Conservation (phyloP, 2,113 vertebrate species). For the Cebidichthys violaceus region DNA sequence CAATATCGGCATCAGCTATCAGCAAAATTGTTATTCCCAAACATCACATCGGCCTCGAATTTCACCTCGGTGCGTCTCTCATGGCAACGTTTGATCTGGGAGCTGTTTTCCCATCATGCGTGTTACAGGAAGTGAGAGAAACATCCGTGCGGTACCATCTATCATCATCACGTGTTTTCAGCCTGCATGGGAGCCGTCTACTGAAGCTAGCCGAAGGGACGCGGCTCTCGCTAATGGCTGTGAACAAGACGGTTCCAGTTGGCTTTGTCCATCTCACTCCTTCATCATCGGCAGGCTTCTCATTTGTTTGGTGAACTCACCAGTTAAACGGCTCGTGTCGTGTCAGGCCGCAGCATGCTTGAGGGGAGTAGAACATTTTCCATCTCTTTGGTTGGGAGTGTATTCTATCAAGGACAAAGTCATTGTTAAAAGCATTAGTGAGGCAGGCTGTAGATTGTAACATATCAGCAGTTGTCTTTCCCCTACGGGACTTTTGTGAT, state of each 20-base stretch:
- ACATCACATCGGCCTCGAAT: background rate
- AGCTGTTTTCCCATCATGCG: conserved; percentile 15
- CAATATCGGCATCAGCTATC: background rate
- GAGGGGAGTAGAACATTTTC: conserved; percentile 50
- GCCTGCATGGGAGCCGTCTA: background rate
- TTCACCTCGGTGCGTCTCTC: background rate
- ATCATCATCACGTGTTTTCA: conserved; percentile 38
- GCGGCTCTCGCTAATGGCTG: conserved; percentile 48
- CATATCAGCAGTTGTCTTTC: conserved; percentile 51
- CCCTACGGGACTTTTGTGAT: conserved; percentile 48
- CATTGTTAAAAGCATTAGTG: conserved; percentile 61
- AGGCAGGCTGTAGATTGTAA: conserved; percentile 57
- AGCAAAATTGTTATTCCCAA: background rate
- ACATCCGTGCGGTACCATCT: conserved; percentile 30
- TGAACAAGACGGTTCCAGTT: conserved; percentile 52
- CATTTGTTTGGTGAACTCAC: conserved; percentile 57
- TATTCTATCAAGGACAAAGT: conserved; percentile 66
- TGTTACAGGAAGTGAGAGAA: conserved; percentile 20
- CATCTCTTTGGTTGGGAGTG: conserved; percentile 40
- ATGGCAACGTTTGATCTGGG: background rate
- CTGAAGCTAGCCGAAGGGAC: conserved; percentile 7
- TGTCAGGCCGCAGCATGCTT: conserved; percentile 51
- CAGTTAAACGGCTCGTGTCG: conserved; percentile 60
- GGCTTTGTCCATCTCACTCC: conserved; percentile 56
- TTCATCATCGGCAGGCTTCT: conserved; percentile 57